Conservation (phyloP, 2,797 vertebrate genomes). For the Aldrovandia affinis region DNA sequence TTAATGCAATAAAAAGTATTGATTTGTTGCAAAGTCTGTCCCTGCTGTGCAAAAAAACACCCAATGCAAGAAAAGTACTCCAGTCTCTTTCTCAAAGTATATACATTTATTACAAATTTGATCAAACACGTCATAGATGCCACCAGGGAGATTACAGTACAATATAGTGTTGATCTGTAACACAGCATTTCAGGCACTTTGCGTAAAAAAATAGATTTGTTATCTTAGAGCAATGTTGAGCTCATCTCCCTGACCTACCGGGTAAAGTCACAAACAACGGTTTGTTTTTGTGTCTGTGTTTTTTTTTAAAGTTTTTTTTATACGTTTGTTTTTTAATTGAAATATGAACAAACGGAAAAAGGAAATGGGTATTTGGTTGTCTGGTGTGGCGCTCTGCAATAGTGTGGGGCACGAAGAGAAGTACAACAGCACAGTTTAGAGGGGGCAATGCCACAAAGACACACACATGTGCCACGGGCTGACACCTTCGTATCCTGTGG, state of each 20-base stretch:
- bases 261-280: conserved; percentile 25
- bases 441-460: background rate
- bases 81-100: conserved; percentile 34
- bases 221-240: conserved; percentile 52
- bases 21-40: background rate
- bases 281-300: background rate
- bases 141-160: conserved; percentile 60
- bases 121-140: conserved; percentile 29
- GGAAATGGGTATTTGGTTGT: conserved; percentile 34
- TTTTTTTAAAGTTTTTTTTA: background rate
- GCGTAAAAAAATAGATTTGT: conserved; percentile 65
- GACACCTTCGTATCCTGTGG: background rate
- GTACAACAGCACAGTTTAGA: conserved; percentile 6
- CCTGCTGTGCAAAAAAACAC: background rate
- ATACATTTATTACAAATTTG: conserved; percentile 46
- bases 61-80: conserved; percentile 2
- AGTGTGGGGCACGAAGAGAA: background rate
- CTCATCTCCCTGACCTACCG: conserved; percentile 40
- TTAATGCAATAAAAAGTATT: conserved; percentile 11
- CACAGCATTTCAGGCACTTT: conserved; percentile 74
- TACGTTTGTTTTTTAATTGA: background rate
- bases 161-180: conserved; percentile 68
- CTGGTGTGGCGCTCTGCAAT: conserved; percentile 16
- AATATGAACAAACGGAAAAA: background rate
- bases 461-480: background rate